Conservation (phyloP, 1,140 invertebrate species). For the Panulirus ornatus region DNA sequence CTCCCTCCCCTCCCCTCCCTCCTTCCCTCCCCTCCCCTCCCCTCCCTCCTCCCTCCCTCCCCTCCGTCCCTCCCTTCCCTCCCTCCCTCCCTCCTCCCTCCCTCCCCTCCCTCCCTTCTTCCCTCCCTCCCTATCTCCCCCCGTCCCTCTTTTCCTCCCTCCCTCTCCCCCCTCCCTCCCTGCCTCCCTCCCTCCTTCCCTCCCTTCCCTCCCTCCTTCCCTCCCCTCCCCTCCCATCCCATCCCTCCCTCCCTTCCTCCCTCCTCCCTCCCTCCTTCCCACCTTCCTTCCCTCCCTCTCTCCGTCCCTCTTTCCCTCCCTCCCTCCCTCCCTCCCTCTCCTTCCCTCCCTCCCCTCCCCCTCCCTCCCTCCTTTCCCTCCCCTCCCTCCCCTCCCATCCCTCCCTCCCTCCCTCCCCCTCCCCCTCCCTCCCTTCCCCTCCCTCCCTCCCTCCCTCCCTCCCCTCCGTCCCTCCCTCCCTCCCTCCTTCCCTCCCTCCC, state of each 20-base stretch:
- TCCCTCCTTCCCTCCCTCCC: not conserved
- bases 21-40: too few species aligned
- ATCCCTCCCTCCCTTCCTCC: too few species aligned
- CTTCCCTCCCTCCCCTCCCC: too few species aligned
- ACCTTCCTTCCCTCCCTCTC: too few species aligned
- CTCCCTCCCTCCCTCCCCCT: not conserved
- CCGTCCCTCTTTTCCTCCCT: not conserved
- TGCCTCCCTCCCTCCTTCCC: not conserved
- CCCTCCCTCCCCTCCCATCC: too few species aligned
- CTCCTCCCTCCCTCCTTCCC: not conserved
- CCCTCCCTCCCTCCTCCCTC: too few species aligned
- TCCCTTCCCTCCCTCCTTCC: not conserved
- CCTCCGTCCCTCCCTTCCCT: not conserved
- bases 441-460: not conserved
- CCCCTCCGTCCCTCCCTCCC: not conserved
- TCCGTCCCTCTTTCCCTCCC: too few species aligned
- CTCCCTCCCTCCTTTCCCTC: not conserved
- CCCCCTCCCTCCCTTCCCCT: not conserved
- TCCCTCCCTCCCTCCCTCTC: too few species aligned
- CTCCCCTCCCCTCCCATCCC: too few species aligned
- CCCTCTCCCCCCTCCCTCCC: not conserved
- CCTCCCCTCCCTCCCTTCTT: not conserved
- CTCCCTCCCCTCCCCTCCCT: too few species aligned
- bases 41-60: too few species aligned
- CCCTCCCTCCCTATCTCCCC: too few species aligned